Evolutionary conservation across 2,113 vertebrate genomes (phyloP).

Genomic region (Engraulis encrasicolus): DNA sequence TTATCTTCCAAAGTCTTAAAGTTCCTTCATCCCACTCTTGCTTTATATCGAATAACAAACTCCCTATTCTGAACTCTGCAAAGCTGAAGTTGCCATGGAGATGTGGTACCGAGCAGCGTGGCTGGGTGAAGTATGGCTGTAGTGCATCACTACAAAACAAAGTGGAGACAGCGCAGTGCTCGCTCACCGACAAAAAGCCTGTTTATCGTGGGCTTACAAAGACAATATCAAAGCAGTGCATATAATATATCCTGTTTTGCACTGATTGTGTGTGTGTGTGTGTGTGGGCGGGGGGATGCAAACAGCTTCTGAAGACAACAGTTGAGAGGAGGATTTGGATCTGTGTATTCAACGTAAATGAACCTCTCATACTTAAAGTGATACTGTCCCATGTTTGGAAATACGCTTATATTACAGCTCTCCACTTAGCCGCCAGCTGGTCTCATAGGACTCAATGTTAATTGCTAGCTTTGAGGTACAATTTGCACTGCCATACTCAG

Average conservation of each 20-base stretch:
- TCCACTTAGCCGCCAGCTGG: too few relatives aligned
- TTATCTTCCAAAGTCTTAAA: too few relatives aligned
- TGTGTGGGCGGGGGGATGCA: background rate
- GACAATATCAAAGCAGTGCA: background rate
- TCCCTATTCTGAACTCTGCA: constrained; percentile 43
- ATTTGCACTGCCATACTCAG: too few relatives aligned
- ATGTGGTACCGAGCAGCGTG: constrained; percentile 32
- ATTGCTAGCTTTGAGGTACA: too few relatives aligned
- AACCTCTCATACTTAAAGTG: too few relatives aligned
- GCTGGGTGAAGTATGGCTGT: constrained; percentile 10
- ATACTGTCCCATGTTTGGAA: too few relatives aligned
- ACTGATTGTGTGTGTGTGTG: too few relatives aligned
- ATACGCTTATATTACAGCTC: too few relatives aligned
- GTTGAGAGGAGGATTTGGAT: background rate
- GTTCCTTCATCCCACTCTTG: constrained; percentile 17
- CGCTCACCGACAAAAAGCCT: too few relatives aligned
- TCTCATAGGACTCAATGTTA: too few relatives aligned
- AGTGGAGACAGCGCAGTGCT: too few relatives aligned
- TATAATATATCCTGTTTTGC: background rate
- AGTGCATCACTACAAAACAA: constrained; percentile 1
- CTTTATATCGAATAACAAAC: constrained; percentile 42
- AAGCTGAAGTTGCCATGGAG: constrained; percentile 65
- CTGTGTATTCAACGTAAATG: background rate
- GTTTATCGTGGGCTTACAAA: constrained; percentile 25
- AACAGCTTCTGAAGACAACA: background rate